A percentile compares a stretch with the other conserved stretches of the same genome.
phyloP scores from a whole-genome alignment of 2,888 invertebrate genomes.

The Smittia sp. region DNA sequence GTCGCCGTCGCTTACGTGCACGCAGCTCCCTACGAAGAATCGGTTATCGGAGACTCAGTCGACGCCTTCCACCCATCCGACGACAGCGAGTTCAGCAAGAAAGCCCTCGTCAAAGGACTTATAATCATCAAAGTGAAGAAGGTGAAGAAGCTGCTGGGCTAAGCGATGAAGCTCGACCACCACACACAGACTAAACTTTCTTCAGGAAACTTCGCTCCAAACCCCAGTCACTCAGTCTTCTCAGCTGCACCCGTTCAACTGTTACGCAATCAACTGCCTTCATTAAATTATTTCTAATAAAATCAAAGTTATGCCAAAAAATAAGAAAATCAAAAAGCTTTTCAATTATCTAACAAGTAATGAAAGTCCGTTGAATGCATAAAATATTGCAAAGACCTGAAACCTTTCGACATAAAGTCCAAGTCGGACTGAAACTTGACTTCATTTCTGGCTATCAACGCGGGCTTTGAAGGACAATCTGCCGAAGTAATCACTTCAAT shows the following conservation, averaged over 20 bases:
- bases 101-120: background rate
- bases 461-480: no score
- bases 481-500: no score
- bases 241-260: background rate
- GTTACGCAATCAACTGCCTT: slow-evolving; percentile 27
- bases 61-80: slow-evolving; percentile 36
- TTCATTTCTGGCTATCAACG: no score
- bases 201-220: background rate
- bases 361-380: no score
- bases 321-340: no score
- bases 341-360: no score
- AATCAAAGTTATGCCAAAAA: slow-evolving; percentile 7
- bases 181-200: background rate
- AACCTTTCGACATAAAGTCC: no score
- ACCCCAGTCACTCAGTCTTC: background rate
- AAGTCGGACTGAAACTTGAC: no score
- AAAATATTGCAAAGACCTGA: no score
- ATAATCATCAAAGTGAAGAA: slow-evolving; percentile 33
- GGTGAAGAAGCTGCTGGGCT: slow-evolving; percentile 21
- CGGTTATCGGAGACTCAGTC: slow-evolving; percentile 44
- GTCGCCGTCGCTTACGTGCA: slow-evolving; percentile 47
- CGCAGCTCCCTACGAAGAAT: slow-evolving; percentile 48
- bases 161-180: slow-evolving; percentile 1
- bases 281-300: slow-evolving; percentile 36
- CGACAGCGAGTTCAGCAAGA: slow-evolving; percentile 40